Evolutionary conservation across 2,888 invertebrate species (phyloP).

Genomic region (Campoplex capitator): DNA sequence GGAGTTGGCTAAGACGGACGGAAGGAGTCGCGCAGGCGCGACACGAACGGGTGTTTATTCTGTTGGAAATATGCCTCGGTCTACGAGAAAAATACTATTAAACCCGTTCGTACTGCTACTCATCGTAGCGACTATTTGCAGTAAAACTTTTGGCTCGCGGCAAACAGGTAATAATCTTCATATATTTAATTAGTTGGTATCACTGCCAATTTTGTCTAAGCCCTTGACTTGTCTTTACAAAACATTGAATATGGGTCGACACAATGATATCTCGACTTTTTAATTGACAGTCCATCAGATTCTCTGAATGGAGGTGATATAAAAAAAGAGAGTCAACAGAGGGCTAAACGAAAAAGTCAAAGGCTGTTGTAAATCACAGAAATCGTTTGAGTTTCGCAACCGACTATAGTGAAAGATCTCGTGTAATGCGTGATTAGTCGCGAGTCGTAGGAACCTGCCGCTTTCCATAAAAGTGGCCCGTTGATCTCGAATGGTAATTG

Average conservation of each 20-base stretch:
- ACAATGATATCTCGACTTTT: not conserved
- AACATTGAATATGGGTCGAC: not conserved
- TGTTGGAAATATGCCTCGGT: conserved; percentile 82
- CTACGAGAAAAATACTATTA: conserved; percentile 78
- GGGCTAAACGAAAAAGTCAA: conserved; percentile 8
- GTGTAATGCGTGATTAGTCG: conserved; percentile 40
- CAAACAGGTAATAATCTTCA: conserved; percentile 78
- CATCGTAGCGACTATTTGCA: conserved; percentile 77
- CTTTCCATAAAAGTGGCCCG: conserved; percentile 33
- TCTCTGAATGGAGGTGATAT: conserved; percentile 27
- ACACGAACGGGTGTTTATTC: conserved; percentile 71
- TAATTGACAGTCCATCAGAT: not conserved
- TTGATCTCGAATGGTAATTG: conserved; percentile 69
- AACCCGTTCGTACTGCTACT: conserved; percentile 82
- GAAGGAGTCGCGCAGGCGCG: conserved; percentile 79
- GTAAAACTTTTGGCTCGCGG: conserved; percentile 80
- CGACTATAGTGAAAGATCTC: conserved; percentile 33
- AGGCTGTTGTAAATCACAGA: conserved; percentile 19
- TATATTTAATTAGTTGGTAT: not conserved
- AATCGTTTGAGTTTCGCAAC: conserved; percentile 23
- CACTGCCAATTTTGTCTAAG: not conserved
- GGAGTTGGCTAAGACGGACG: conserved; percentile 81
- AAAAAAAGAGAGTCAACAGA: conserved; percentile 16
- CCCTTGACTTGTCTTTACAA: not conserved
- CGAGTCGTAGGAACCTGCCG: conserved; percentile 41